These are phyloP conservation scores for Saccostrea echinata DNA, from an alignment of 1,140 invertebrate genomes.

Conservation along the genomic window DNA sequence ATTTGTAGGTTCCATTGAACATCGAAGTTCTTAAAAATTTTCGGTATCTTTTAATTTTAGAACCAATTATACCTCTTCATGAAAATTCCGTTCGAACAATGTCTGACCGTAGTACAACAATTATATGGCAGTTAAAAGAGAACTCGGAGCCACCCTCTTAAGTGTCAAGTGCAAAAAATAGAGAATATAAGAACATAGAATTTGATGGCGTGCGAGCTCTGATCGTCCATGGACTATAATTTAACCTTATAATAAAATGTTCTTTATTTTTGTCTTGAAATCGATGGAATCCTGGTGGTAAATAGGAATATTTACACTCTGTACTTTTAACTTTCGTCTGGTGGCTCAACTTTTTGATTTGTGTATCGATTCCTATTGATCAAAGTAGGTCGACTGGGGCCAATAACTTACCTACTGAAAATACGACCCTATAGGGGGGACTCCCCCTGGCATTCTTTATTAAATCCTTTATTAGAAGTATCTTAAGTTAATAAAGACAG, in stretches of 20 bases:
- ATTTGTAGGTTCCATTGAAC: too few relatives aligned
- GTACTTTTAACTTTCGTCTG: conserved; percentile 18
- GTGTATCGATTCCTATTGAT: too few relatives aligned
- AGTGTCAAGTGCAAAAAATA: neutral
- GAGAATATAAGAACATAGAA: neutral
- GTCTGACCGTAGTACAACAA: too few relatives aligned
- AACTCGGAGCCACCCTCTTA: neutral
- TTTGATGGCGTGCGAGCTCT: neutral
- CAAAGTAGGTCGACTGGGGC: neutral
- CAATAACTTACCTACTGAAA: neutral
- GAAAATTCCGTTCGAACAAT: too few relatives aligned
- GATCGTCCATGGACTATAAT: too few relatives aligned
- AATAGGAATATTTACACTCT: neutral
- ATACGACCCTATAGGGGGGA: neutral
- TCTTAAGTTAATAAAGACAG: neutral
- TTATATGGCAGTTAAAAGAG: too few relatives aligned
- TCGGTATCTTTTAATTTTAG: too few relatives aligned
- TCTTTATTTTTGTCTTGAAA: too few relatives aligned
- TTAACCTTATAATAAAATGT: neutral
- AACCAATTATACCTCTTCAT: too few relatives aligned
- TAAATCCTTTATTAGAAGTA: neutral
- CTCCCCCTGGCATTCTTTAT: neutral
- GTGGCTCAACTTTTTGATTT: neutral
- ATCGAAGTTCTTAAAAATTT: too few relatives aligned
- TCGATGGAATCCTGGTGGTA: neutral